Base-by-base conservation (phyloP, 2,797 vertebrate species). In the Eleutherodactylus coqui region DNA sequence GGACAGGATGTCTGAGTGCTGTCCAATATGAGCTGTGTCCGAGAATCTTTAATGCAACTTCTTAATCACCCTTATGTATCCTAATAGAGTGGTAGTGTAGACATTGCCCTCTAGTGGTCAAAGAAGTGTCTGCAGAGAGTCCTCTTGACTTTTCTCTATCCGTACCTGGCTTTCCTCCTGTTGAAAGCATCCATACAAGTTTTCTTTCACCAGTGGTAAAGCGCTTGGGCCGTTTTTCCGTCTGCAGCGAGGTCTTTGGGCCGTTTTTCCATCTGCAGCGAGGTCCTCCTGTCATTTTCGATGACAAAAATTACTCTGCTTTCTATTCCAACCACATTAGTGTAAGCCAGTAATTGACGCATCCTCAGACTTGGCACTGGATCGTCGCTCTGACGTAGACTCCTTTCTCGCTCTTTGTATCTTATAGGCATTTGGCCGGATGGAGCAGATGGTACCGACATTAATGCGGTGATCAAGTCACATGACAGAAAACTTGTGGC, bases 361-460 rank as follows among this genome's bases (percentile, higher is more conserved):
- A n/a, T 29, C 29, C 60, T 62, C 3, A 3, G 60, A 13, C 60
- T 32, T 10, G 32, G 19, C 17, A 17, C 3, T 51, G 49, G 24
- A 27, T 60, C 6, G 21, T 49, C 27, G 29, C 16, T 9, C n/a
- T 16, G 8, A n/a, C 27, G 10, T n/a, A 27, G 73, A 49, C 13
- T 17, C 10, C 29, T 70, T 19, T 29, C 45, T 17, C 27, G 4
- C 1, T 67, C 27, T 85, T 27, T 83, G 45, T 82, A 27, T 21
- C 51, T 27, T 67, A 29, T 87, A 92, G 95, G 95, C 21, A 93
- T 96, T 86, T 96, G 95, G 95, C 94, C 95, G 0, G 96, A 98
- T 6, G 96, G 96, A 2, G 95, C 95, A 0, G 97, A 98, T n/a
- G 97, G 97, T 27, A 98, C 97, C 0, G 97, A 98, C 88, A 95